Base-by-base conservation (phyloP, 2,888 invertebrate genomes). In the Lottia gigantea region DNA sequence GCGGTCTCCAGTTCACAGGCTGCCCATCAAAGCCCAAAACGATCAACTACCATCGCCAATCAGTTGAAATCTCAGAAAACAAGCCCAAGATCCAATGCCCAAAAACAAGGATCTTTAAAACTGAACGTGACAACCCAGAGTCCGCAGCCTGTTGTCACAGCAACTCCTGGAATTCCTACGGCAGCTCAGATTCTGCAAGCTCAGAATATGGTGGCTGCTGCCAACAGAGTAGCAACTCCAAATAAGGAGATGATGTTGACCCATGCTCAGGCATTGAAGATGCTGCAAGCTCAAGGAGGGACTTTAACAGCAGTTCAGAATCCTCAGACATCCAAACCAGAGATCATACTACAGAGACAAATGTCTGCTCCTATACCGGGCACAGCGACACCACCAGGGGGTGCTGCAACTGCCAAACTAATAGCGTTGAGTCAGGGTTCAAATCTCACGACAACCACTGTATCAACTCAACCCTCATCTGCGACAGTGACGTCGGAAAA, bases 311-410 rank as follows among this genome's bases (percentile, higher is more conserved):
- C 55, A 12, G 55, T 55, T 11, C 19, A 19, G 14, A 55, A 55
- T 55, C 55, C 55, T 19, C 55, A 55, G 14, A 55, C 55, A 0
- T 55, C 55, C 3, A 55, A 55, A 23, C 55, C 19, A 55, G 55
- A 55, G 14, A 55, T 55, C n/a, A 40, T 62, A 6, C 61, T 61
- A n/a, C 67, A 67, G 62, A 61, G 49, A 31, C 67, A 61, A 16
- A 73, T 71, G 71, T 6, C 72, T 76, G 46, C 73, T 73, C 16
- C 67, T 71, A 12, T 74, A 73, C 67, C 76, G 74, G 68, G 67
- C 73, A 62, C 74, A 75, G 62, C 64, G 74, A n/a, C 66, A 68
- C 62, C 79, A 74, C 64, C 75, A 74, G 69, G 67, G 68, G 65
- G 72, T 71, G 31, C 74, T 69, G 64, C 73, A 71, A 62, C 73